phyloP scores from a whole-genome alignment of 2,797 vertebrate species.

The Otus scops region DNA sequence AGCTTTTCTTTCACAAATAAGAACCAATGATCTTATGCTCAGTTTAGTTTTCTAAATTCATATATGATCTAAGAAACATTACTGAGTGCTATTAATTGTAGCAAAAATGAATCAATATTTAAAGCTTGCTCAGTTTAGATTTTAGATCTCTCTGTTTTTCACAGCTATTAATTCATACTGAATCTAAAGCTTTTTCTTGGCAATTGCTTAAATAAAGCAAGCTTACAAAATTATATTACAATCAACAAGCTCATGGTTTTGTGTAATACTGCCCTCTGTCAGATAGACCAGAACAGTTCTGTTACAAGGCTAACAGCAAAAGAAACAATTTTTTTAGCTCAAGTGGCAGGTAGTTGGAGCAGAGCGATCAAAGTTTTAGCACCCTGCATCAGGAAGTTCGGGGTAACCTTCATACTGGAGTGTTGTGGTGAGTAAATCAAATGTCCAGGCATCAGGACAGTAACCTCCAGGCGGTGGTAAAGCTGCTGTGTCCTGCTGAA shows the following conservation, averaged over 20 bases:
- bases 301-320: neutral
- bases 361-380: neutral
- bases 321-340: neutral
- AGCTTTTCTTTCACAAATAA: neutral
- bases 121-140: neutral
- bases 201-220: slow-evolving; percentile 14
- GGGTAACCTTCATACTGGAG: neutral
- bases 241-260: neutral
- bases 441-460: neutral
- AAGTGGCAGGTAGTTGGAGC: neutral
- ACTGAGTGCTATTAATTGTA: neutral
- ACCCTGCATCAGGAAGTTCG: neutral
- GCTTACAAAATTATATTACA: neutral
- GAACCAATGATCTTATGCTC: neutral
- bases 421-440: neutral
- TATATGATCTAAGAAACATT: neutral
- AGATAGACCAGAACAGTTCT: slow-evolving; percentile 1
- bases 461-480: neutral
- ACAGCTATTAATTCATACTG: neutral
- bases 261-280: slow-evolving; percentile 48
- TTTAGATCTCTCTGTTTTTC: neutral
- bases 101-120: neutral
- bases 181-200: neutral
- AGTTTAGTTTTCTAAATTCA: neutral
- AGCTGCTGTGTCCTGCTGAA: neutral